Percentiles rank a stretch among this genome's conserved stretches.
These are phyloP conservation scores for Brachylomia viminalis DNA, from an alignment of 2,888 invertebrate genomes.

Conservation along the genomic window DNA sequence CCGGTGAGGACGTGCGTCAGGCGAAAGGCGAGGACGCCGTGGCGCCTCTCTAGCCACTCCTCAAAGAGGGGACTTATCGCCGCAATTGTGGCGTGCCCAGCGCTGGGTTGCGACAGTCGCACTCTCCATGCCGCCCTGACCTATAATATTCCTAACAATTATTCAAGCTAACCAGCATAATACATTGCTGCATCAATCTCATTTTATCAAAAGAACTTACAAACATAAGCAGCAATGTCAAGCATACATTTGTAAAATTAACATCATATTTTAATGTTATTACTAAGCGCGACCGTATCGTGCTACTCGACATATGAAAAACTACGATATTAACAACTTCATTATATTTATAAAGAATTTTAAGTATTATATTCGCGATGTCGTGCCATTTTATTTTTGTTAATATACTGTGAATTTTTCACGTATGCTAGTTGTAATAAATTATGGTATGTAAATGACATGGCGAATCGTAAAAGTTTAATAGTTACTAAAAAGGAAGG, in stretches of 20 bases:
- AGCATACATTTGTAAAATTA: conserved; percentile 42
- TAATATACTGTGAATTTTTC: conserved; percentile 44
- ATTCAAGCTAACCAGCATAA: conserved; percentile 7
- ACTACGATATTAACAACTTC: conserved; percentile 52
- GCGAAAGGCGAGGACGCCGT: too few species aligned
- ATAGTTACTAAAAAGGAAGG: conserved; percentile 9
- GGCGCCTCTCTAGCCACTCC: too few species aligned
- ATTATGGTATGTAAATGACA: conserved; percentile 34
- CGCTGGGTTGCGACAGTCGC: too few species aligned
- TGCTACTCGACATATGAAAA: conserved; percentile 45
- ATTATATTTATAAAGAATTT: conserved; percentile 51
- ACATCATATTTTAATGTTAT: conserved; percentile 62
- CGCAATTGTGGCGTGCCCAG: too few species aligned
- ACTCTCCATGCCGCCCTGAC: too few species aligned
- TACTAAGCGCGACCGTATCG: conserved; percentile 47
- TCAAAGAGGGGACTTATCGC: too few species aligned
- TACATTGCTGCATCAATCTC: conserved; percentile 21
- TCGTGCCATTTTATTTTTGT: conserved; percentile 32
- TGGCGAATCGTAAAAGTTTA: conserved; percentile 34
- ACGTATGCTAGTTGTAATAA: conserved; percentile 28
- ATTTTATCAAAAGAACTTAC: conserved; percentile 5
- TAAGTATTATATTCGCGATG: conserved; percentile 46
- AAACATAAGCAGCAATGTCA: conserved; percentile 35
- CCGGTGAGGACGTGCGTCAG: too few species aligned
- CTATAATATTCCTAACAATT: not conserved